Base-by-base conservation (phyloP, 2,888 invertebrate species). In the Coenonympha arcania region DNA sequence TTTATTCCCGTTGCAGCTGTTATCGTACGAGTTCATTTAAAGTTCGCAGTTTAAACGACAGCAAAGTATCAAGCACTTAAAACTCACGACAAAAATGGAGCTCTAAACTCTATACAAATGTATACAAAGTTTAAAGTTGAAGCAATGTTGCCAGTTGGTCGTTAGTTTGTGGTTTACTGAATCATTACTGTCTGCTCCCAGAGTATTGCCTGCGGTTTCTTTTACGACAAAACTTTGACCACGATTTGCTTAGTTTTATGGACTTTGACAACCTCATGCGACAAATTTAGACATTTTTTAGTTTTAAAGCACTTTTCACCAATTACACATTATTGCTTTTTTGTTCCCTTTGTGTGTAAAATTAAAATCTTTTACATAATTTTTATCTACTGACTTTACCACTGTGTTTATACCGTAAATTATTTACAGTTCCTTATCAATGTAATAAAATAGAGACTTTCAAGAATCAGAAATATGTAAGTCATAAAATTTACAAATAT, bases 161-260 rank as follows among this genome's bases (percentile, higher is more conserved):
- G 45, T 45, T 37, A 45, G 45, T 37, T 26, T 37, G 48, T 44
- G 50, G 48, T 45, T 54, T 48, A 28, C 44, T 28, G 63, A 64
- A 69, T 71, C 70, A 70, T 71, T 69, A 69, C 64, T 45, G 60
- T 57, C 60, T 64, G 60, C 62, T 66, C 64, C 63, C 36, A 62
- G 60, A 63, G 60, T 60, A 56, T 61, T 63, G 64, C 65, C 61
- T 60, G 45, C 11, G 58, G 63, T 60, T 58, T 58, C 58, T 58
- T 58, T 62, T 57, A 62, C 54, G 55, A 37, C 2, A 15, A 13
- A 54, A 48, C 40, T 50, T 50, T 50, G 19, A 20, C 50, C 48
- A 34, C 36, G 11, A 30, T 28, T 48, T 36, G 43, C 31, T 44
- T 41, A 15, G 15, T 43, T 33, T 20, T 8, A 30, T 8, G 6